These are phyloP conservation scores for Eidolon dupreanum DNA, from an alignment of 2,797 vertebrate genomes.

Conservation along the genomic window DNA sequence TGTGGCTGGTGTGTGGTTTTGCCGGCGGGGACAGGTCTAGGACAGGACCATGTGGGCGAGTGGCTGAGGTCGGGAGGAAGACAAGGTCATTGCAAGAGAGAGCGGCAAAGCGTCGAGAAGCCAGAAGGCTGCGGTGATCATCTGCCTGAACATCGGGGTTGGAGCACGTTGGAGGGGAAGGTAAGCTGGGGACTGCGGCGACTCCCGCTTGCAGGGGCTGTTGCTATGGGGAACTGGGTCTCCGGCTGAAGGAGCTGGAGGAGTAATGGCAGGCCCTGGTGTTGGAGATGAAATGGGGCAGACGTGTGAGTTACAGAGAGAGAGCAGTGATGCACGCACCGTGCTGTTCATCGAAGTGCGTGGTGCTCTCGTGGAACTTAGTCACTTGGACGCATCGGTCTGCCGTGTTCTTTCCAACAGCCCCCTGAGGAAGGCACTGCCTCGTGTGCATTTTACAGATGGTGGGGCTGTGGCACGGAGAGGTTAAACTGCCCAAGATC, in stretches of 20 bases:
- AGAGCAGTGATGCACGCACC: no score
- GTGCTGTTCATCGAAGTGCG: neutral
- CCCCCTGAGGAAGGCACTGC: neutral
- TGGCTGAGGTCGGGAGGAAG: neutral
- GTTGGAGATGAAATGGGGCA: no score
- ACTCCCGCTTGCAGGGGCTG: neutral
- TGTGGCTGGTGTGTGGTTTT: no score
- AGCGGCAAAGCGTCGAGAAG: neutral
- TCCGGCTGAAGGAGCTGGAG: neutral
- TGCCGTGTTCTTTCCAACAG: fast-evolving
- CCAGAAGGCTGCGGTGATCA: neutral
- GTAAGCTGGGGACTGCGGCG: no score
- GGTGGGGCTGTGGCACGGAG: neutral
- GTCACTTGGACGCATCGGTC: neutral
- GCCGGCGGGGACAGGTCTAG: neutral
- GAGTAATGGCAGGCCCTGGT: no score
- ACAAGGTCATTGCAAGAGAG: no score
- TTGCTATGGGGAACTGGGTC: neutral
- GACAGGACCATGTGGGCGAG: no score
- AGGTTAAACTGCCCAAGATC: neutral
- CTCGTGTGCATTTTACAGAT: no score
- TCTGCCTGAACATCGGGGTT: fast-evolving
- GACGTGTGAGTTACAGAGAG: neutral
- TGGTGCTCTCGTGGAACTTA: fast-evolving
- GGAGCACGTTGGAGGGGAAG: neutral